Evolutionary conservation across 1,140 invertebrate species (phyloP).

Genomic region (Wasmannia auropunctata): DNA sequence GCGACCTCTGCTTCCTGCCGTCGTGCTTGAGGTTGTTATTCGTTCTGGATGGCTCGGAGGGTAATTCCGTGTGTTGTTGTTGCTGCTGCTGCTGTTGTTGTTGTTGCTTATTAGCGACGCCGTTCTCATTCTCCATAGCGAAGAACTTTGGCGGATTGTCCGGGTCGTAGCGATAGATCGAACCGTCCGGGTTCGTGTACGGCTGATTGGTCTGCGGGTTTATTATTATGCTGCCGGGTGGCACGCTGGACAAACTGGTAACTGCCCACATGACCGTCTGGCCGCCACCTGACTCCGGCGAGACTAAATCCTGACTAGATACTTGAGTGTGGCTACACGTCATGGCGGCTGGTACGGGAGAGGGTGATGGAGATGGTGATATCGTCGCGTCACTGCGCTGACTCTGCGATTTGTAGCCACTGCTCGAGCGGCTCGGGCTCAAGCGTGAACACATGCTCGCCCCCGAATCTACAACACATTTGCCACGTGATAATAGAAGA

Average conservation of each 20-base stretch:
- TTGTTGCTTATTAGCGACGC: conserved; percentile 21
- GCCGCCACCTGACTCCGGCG: conserved; percentile 70
- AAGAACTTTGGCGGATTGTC: conserved; percentile 87
- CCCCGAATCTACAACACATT: conserved; percentile 86
- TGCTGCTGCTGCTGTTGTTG: conserved; percentile 3
- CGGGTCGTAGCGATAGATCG: conserved; percentile 91
- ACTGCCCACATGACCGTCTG: conserved; percentile 93
- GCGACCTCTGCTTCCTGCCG: conserved; percentile 66
- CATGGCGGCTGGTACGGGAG: conserved; percentile 85
- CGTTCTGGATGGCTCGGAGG: conserved; percentile 56
- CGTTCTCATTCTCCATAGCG: conserved; percentile 73
- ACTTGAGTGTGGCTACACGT: conserved; percentile 81
- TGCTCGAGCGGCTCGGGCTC: conserved; percentile 90
- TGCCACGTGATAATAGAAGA: background rate
- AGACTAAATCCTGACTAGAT: conserved; percentile 81
- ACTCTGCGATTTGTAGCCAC: conserved; percentile 91
- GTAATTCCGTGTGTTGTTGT: background rate
- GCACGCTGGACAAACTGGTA: conserved; percentile 92
- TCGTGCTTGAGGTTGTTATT: conserved; percentile 68
- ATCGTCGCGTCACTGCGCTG: conserved; percentile 89
- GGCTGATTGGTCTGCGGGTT: conserved; percentile 90
- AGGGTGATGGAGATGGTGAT: conserved; percentile 89
- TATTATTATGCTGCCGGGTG: conserved; percentile 93
- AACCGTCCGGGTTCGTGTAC: conserved; percentile 83
- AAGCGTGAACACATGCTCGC: conserved; percentile 90